These are phyloP conservation scores for Mesoligia furuncula DNA, from an alignment of 2,888 invertebrate genomes.

Conservation along the genomic window DNA sequence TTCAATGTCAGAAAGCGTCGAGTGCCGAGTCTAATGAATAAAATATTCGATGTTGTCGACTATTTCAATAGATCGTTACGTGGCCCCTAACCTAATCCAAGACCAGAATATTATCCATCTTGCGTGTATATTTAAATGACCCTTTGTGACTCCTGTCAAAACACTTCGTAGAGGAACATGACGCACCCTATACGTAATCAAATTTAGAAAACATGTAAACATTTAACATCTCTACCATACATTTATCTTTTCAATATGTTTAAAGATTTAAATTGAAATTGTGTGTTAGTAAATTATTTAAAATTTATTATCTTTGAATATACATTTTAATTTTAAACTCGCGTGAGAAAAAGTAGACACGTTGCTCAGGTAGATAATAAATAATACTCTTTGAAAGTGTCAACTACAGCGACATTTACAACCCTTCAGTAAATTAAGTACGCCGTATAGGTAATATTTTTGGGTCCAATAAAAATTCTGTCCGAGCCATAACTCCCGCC, in stretches of 20 bases:
- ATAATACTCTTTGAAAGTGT: constrained; percentile 37
- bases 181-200: constrained; percentile 49
- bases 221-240: constrained; percentile 28
- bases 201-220: constrained; percentile 54
- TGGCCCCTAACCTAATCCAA: constrained; percentile 68
- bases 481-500: constrained; percentile 62
- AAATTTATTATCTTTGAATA: constrained; percentile 9
- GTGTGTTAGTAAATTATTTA: constrained; percentile 17
- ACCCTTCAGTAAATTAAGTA: constrained; percentile 61
- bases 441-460: constrained; percentile 64
- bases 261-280: constrained; percentile 45
- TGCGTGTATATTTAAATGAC: constrained; percentile 75
- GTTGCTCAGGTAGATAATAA: constrained; percentile 28
- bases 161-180: constrained; percentile 51
- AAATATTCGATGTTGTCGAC: constrained; percentile 78
- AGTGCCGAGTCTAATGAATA: constrained; percentile 71
- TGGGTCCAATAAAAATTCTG: constrained; percentile 67
- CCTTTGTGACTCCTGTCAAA: constrained; percentile 76
- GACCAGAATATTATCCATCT: constrained; percentile 71
- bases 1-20: constrained; percentile 69
- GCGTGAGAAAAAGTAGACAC: constrained; percentile 11
- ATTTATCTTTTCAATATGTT: constrained; percentile 33
- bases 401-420: constrained; percentile 44
- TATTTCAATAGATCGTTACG: constrained; percentile 84
- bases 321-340: constrained; percentile 19